Conservation (phyloP, 2,888 invertebrate species). For the Noctua comes region DNA sequence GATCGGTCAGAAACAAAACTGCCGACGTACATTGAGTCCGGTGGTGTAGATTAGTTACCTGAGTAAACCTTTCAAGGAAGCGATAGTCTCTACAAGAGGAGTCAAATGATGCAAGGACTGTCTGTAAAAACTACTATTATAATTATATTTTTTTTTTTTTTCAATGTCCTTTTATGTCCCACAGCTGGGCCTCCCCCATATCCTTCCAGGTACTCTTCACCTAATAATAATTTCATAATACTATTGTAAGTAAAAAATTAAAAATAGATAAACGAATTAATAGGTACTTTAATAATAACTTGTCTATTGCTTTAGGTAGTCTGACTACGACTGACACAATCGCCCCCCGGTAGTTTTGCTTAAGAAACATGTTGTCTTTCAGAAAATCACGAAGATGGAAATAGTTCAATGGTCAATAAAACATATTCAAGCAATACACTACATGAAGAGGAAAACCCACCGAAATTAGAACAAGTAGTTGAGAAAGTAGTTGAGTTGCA, state of each 20-base stretch:
- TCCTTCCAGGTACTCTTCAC: no score
- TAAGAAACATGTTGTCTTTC: conserved; percentile 55
- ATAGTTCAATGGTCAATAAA: conserved; percentile 53
- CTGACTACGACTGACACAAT: conserved; percentile 1
- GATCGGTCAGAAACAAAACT: neutral
- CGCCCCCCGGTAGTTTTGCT: conserved; percentile 15
- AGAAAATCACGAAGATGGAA: conserved; percentile 65
- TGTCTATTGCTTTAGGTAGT: neutral
- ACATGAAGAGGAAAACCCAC: conserved; percentile 71
- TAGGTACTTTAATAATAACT: neutral
- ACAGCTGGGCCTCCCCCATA: no score
- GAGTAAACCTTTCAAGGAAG: neutral
- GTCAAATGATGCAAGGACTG: no score
- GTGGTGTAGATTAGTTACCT: neutral
- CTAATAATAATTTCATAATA: no score
- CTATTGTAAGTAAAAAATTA: no score
- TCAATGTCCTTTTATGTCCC: no score
- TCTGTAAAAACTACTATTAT: no score
- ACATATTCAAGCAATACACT: conserved; percentile 44
- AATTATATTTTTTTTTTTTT: no score
- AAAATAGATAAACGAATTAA: no score
- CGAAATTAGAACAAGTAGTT: conserved; percentile 80
- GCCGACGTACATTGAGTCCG: neutral
- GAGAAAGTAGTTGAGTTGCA: conserved; percentile 77
- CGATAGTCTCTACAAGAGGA: neutral